Base-by-base conservation (phyloP, 2,797 vertebrate species). In the Manis crassicaudata region DNA sequence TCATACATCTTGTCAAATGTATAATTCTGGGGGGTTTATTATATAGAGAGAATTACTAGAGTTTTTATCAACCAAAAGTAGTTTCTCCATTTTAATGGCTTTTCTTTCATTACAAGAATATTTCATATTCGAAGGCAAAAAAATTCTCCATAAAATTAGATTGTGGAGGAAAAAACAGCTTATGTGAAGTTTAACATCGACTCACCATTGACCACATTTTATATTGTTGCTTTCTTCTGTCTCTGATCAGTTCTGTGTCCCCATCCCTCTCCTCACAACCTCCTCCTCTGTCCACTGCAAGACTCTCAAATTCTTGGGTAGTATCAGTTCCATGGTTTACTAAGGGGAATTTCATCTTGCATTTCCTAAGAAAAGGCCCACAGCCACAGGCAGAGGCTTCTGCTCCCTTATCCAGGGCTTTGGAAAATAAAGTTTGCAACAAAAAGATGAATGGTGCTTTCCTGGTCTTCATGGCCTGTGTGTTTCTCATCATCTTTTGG, bases 341-440 rank as follows among this genome's bases (percentile, higher is more conserved):
- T 43, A 35, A 90, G 62, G 93, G 88, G 54, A 70, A 93, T 90
- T 95, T 72, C 94, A 65, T 65, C 76, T 63, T 20, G 2, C 43
- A 60, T 88, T 95, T 96, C 82, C 92, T 29, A 62, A 43, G 35
- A 73, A 76, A 56, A 54, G 40, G 46, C n/a, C 23, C 60, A 65
- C 65, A 75, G 46, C n/a, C 67, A n/a, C 68, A 35, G 37, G 29
- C 85, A 88, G 27, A 90, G 72, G 7, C 50, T 62, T 90, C 89
- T 56, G 70, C 12, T 68, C n/a, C 32, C 81, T 94, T 37, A 75
- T 56, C 95, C 62, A 63, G n/a, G 85, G 50, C 67, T 92, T 60
- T 81, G 52, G 76, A 92, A 93, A 97, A 76, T 43, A 60, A 77
- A 62, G 27, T 95, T 96, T 92, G 72, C 94, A 94, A 93, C 76